Evolutionary conservation across 2,888 invertebrate species (phyloP), one percentile per base, ranked within the genome.

Genomic region (Spodoptera picta): DNA sequence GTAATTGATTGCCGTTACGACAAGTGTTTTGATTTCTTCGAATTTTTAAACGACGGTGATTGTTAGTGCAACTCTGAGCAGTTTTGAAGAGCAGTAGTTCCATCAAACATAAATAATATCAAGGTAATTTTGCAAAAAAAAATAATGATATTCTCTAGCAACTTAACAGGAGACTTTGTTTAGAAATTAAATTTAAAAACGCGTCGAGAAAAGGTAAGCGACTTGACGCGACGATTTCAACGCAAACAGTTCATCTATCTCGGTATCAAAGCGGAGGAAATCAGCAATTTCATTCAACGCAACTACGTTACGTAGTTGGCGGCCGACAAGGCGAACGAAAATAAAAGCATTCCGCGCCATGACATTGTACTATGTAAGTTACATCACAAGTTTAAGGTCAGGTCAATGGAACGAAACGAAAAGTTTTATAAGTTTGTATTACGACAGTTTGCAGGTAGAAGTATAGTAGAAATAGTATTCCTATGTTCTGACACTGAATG

Each of bases 321-420:
- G 53, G 64, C 54, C 52, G 23, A 65, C 51, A 65, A 48, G 55
- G 70, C 52, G 23, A 69, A 65, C 45, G 71, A 71, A 74, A 71
- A 68, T 63, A 67, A 67, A 69, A 69, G 70, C 70, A 65, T 55
- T 65, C 41, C 36, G 36, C 36, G 36, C 36, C 50, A 65, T 60
- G 41, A 36, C 51, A 51, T 49, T 69, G 62, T 63, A 14, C 23
- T 55, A 9, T 27, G 19, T 31, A 12, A 61, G 46, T 48, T 43
- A 14, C 44, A 12, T 43, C 54, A 6, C 54, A 68, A 68, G 69
- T 66, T 66, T 66, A 66, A 66, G 69, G 66, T 66, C 66, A 66
- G 69, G 66, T 66, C 66, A 66, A 61, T 36, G 41, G 27, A 61
- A 74, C 46, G 64, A 66, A 60, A 58, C 53, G 54, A 69, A 69